These are phyloP conservation scores for Alces alces DNA, from an alignment of 2,113 vertebrate species.

Conservation along the genomic window DNA sequence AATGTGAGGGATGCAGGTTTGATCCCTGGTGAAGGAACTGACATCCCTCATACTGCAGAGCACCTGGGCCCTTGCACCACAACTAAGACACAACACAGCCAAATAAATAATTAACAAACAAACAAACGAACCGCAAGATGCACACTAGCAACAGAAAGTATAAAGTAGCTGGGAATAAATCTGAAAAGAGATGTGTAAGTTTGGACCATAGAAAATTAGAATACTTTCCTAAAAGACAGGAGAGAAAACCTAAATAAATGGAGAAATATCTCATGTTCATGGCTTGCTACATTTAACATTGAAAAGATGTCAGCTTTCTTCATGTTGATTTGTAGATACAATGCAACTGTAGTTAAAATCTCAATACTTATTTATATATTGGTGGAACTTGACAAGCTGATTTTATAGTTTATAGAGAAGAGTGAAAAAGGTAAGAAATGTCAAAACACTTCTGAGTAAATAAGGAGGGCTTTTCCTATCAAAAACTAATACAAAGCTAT, in stretches of 20 bases:
- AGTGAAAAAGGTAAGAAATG: background rate
- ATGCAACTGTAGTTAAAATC: background rate
- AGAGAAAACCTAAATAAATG: background rate
- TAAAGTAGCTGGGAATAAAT: background rate
- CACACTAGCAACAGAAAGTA: background rate
- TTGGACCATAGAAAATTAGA: background rate
- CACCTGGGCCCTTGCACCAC: background rate
- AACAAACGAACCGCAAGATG: background rate
- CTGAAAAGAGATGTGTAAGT: background rate
- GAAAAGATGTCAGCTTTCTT: background rate
- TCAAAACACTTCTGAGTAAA: background rate
- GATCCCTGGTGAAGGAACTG: background rate
- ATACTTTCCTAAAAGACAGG: background rate
- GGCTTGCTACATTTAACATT: background rate
- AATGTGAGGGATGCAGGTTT: background rate
- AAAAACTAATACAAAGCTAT: background rate
- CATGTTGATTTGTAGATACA: background rate
- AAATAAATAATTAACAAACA: background rate
- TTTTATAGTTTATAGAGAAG: background rate
- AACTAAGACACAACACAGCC: background rate
- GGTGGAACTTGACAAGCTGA: background rate
- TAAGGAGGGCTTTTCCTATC: background rate
- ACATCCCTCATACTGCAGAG: background rate
- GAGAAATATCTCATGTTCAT: background rate
- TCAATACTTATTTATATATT: background rate